Conservation (phyloP, 2,797 vertebrate genomes). For the Spea hammondii region DNA sequence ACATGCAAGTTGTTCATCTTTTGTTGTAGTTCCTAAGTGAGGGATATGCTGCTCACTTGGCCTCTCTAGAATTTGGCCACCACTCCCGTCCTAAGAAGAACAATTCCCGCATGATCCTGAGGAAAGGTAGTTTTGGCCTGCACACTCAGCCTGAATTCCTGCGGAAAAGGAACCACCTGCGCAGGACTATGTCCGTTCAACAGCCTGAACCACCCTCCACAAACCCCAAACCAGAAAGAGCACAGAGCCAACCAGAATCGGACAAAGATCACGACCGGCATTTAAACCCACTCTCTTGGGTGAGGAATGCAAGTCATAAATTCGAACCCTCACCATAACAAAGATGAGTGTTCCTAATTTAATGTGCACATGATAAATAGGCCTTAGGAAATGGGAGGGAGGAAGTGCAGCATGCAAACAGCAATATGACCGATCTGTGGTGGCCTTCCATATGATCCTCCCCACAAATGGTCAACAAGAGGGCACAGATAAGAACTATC, state of each 20-base stretch:
- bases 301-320: slow-evolving; percentile 64
- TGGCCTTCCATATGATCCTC: slow-evolving; percentile 32
- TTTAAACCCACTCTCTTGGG: slow-evolving; percentile 69
- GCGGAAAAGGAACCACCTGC: slow-evolving; percentile 92
- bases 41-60: slow-evolving; percentile 92
- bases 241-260: slow-evolving; percentile 95
- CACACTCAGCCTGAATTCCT: slow-evolving; percentile 92
- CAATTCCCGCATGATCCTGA: slow-evolving; percentile 89
- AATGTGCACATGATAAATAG: slow-evolving; percentile 21
- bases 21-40: slow-evolving; percentile 87
- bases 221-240: slow-evolving; percentile 92
- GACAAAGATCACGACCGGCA: slow-evolving; percentile 86
- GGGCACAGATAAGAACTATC: background rate
- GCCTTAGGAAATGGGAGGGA: slow-evolving; percentile 4
- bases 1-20: background rate
- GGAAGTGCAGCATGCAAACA: slow-evolving; percentile 31
- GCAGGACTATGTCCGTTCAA: slow-evolving; percentile 94
- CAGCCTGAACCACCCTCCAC: slow-evolving; percentile 87
- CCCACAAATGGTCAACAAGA: slow-evolving; percentile 20
- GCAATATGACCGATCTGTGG: slow-evolving; percentile 44
- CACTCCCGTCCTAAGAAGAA: slow-evolving; percentile 90
- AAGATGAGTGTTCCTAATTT: slow-evolving; percentile 8
- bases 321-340: slow-evolving; percentile 65
- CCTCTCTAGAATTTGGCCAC: slow-evolving; percentile 86
- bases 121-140: slow-evolving; percentile 94